Base-by-base conservation (phyloP, 2,113 vertebrate species). In the Megalops atlanticus region DNA sequence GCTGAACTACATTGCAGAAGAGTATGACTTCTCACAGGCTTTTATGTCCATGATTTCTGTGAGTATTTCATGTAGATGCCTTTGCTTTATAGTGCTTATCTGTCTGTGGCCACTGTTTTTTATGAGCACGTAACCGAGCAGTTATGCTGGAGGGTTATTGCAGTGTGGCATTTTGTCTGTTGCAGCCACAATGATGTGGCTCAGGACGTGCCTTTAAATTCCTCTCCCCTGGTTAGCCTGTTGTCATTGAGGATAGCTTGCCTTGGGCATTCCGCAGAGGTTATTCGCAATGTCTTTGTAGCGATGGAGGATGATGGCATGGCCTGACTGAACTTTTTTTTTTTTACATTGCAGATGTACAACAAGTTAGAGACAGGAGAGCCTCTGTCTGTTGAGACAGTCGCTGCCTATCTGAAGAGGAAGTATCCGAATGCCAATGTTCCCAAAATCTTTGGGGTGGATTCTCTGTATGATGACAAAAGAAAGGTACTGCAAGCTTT, bases 311-410 rank as follows among this genome's bases (percentile, higher is more conserved):
- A 43, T 41, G 83, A 83, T 74, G 64, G 47, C 86, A 74, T 76
- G 64, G 80, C 87, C 76, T 87, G 72, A 83, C 84, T 79, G 80
- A 80, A 72, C 79, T 81, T 81, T 79, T 75, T 70, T 38, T 85
- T 81, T 90, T 89, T n/a, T n/a, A n/a, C n/a, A n/a, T n/a, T 89
- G 80, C 92, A 99, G 98, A 91, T 99, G 87, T 99, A 96, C 84
- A 89, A 91, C 80, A 92, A 92, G 88, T 83, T 97, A 47, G 89
- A 93, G 43, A 89, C 81, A 8, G 92, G 94, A 70, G 88, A 87
- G 74, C 75, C 86, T 35, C 89, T 99, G 78, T 93, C 95, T 84
- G 93, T 95, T 71, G 93, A 94, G 18, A 88, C 90, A 4, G 92
- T 99, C 82, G 90, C 92, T 80, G 85, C 43, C 35, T 85, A 95